Evolutionary conservation across 92 coral and sea anemone genomes (phyloP).

Genomic region (Scolanthus callimorphus): DNA sequence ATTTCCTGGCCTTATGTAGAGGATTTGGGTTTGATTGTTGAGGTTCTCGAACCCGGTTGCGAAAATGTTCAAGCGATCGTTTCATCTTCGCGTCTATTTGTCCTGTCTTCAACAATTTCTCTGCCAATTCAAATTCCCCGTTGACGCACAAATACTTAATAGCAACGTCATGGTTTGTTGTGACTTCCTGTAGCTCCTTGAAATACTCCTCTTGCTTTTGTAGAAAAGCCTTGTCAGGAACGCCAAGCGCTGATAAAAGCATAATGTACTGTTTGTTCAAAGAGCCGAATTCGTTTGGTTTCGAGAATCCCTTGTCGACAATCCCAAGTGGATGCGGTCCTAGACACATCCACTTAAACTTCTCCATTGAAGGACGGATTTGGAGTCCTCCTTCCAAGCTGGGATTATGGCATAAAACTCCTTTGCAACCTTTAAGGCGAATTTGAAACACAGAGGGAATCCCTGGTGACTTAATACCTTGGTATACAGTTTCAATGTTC

Average conservation of each 20-base stretch:
- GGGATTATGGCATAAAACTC: slow-evolving; percentile 57
- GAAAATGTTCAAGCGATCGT: slow-evolving; percentile 31
- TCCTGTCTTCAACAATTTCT: slow-evolving; percentile 40
- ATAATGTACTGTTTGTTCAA: slow-evolving; percentile 82
- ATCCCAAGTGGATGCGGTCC: slow-evolving; percentile 62
- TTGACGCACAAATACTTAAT: slow-evolving; percentile 8
- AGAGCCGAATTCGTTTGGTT: slow-evolving; percentile 80
- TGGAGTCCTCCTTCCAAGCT: slow-evolving; percentile 51
- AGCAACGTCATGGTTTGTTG: slow-evolving; percentile 54
- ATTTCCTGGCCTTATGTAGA: slow-evolving; percentile 50
- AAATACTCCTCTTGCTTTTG: slow-evolving; percentile 68
- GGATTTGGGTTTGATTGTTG: slow-evolving; percentile 29
- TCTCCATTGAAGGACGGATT: slow-evolving; percentile 91
- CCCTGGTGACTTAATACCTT: slow-evolving; percentile 29
- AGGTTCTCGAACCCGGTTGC: slow-evolving; percentile 50
- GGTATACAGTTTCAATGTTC: slow-evolving; percentile 35
- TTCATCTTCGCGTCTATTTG: slow-evolving; percentile 20
- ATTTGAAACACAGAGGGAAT: slow-evolving; percentile 86
- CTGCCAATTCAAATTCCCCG: slow-evolving; percentile 36
- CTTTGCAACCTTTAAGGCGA: slow-evolving; percentile 89
- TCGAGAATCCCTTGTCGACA: slow-evolving; percentile 82
- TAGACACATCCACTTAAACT: slow-evolving; percentile 51
- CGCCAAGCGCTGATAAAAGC: slow-evolving; percentile 83
- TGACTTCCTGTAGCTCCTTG: slow-evolving; percentile 57
- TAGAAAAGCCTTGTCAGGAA: slow-evolving; percentile 57